These are phyloP conservation scores for Ornithoptera priamus DNA, from an alignment of 2,888 invertebrate genomes.

Conservation along the genomic window DNA sequence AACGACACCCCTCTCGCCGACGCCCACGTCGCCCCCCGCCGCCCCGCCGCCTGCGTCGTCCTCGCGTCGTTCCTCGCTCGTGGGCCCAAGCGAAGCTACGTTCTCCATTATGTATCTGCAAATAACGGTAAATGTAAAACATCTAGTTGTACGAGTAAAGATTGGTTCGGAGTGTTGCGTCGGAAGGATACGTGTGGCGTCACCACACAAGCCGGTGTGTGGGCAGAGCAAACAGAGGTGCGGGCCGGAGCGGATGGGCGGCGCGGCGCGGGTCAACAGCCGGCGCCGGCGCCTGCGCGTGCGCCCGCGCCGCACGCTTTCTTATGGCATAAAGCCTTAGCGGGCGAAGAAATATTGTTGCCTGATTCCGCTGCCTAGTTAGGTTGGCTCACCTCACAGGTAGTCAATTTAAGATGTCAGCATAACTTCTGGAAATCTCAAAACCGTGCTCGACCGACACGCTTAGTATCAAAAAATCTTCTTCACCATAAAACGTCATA, in stretches of 20 bases:
- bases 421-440: too few relatives aligned
- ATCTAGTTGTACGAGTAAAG: not conserved
- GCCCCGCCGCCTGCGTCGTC: slow-evolving; percentile 6
- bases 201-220: slow-evolving; percentile 33
- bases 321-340: not conserved
- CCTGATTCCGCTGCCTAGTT: too few relatives aligned
- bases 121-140: slow-evolving; percentile 8
- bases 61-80: slow-evolving; percentile 36
- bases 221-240: slow-evolving; percentile 37
- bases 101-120: slow-evolving; percentile 50
- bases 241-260: slow-evolving; percentile 57
- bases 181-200: slow-evolving; percentile 35
- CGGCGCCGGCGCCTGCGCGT: slow-evolving; percentile 40
- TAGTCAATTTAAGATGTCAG: too few relatives aligned
- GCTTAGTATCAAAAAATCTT: too few relatives aligned
- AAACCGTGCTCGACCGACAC: too few relatives aligned
- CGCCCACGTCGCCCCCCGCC: too few relatives aligned
- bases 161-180: slow-evolving; percentile 23
- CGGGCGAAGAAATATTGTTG: too few relatives aligned
- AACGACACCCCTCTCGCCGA: slow-evolving; percentile 3
- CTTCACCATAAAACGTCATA: too few relatives aligned
- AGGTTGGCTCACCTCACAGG: too few relatives aligned
- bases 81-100: slow-evolving; percentile 45
- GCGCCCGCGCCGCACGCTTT: slow-evolving; percentile 26
- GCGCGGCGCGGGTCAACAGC: slow-evolving; percentile 43